Conservation (phyloP, 2,797 vertebrate species). For the Arctocebus calabarensis region DNA sequence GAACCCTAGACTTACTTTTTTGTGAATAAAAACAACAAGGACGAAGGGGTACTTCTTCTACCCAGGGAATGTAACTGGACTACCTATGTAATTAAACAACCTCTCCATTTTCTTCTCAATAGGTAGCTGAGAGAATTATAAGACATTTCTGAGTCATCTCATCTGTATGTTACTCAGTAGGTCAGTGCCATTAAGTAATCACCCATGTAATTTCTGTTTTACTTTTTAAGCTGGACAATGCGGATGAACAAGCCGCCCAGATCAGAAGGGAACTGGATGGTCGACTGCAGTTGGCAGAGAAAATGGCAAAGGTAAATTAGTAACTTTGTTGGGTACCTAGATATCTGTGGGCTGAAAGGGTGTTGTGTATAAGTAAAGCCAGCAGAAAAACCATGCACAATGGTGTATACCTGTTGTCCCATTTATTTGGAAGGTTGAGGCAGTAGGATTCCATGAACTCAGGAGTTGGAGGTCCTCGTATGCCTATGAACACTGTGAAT, state of each 20-base stretch:
- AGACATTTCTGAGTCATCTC: not conserved
- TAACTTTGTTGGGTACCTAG: not conserved
- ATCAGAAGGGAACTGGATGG: constrained; percentile 97
- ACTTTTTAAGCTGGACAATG: constrained; percentile 94
- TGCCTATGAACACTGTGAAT: too few relatives aligned
- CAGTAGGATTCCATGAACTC: not conserved
- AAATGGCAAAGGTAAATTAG: constrained; percentile 92
- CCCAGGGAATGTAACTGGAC: not conserved
- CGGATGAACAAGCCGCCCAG: constrained; percentile 98
- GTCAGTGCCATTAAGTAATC: not conserved
- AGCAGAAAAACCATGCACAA: not conserved
- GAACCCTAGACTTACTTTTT: not conserved
- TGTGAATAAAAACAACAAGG: not conserved
- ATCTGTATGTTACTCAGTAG: not conserved
- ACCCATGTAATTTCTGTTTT: constrained; percentile 71
- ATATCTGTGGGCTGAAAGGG: not conserved
- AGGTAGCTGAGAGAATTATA: not conserved
- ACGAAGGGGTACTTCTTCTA: not conserved
- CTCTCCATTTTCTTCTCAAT: not conserved
- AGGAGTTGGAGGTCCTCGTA: not conserved
- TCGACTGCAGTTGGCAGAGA: constrained; percentile 94
- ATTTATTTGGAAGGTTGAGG: not conserved
- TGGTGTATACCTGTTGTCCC: not conserved
- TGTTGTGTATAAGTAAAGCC: not conserved
- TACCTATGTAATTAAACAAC: not conserved